phyloP scores from a whole-genome alignment of 1,140 invertebrate species.

The Lutraria rhynchaena region DNA sequence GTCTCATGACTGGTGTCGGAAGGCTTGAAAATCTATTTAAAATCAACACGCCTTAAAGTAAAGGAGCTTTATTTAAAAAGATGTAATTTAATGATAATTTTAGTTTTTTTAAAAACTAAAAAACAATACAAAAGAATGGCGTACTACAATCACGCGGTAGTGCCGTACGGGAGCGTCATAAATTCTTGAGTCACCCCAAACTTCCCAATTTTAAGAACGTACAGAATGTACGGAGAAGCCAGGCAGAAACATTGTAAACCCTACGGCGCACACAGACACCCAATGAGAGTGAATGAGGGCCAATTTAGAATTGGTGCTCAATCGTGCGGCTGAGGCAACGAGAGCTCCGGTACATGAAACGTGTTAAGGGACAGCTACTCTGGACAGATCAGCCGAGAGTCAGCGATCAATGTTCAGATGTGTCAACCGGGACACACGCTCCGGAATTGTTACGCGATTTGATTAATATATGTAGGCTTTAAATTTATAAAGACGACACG shows the following conservation, averaged over 20 bases:
- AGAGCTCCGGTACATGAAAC: conserved; percentile 50
- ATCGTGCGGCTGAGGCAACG: conserved; percentile 56
- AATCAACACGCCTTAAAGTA: too few relatives aligned
- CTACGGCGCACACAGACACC: conserved; percentile 44
- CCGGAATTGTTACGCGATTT: too few relatives aligned
- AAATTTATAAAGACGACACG: too few relatives aligned
- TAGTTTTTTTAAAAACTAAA: neutral
- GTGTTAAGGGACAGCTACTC: conserved; percentile 43
- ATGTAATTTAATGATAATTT: too few relatives aligned
- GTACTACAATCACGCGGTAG: conserved; percentile 48
- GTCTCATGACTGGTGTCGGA: too few relatives aligned
- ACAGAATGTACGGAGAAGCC: conserved; percentile 43
- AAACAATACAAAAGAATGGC: conserved; percentile 44
- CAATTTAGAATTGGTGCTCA: conserved; percentile 46
- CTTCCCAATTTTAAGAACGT: conserved; percentile 48
- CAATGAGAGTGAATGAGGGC: conserved; percentile 45
- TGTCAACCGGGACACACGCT: conserved; percentile 56
- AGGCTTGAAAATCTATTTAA: too few relatives aligned
- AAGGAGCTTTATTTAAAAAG: too few relatives aligned
- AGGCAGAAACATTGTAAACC: conserved; percentile 51
- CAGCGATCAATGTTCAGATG: conserved; percentile 57
- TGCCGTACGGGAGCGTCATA: conserved; percentile 54
- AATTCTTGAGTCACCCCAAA: conserved; percentile 40
- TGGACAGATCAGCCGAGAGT: conserved; percentile 55
- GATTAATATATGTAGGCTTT: too few relatives aligned